These are phyloP conservation scores for Saturnia japonica DNA, from an alignment of 2,888 invertebrate genomes.

Conservation along the genomic window DNA sequence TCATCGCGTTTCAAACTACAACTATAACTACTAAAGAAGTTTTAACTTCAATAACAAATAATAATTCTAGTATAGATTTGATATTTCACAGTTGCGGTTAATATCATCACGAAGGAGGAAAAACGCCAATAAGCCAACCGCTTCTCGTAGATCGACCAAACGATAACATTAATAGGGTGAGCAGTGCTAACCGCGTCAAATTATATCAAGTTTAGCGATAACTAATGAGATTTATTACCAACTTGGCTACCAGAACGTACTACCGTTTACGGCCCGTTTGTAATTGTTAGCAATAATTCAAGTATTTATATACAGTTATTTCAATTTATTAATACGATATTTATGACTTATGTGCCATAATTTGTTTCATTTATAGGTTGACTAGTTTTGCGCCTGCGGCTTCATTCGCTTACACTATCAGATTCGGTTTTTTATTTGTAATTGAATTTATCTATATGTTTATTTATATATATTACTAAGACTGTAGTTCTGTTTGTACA, in stretches of 20 bases:
- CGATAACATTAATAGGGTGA: constrained; percentile 1
- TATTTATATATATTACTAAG: no score
- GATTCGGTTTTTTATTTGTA: no score
- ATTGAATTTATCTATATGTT: no score
- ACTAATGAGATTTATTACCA: constrained; percentile 4
- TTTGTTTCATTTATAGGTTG: background rate
- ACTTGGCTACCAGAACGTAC: constrained; percentile 2
- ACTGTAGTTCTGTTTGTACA: no score
- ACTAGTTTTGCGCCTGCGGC: background rate
- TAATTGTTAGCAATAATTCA: background rate
- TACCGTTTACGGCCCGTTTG: background rate
- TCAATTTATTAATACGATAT: background rate
- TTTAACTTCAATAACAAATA: no score
- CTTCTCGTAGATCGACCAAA: background rate
- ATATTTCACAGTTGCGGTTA: background rate
- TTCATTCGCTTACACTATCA: no score
- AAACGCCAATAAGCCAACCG: background rate
- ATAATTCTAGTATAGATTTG: background rate
- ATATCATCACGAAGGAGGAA: background rate
- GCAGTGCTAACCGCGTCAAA: constrained; percentile 6
- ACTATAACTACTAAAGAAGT: no score
- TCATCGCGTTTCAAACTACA: no score
- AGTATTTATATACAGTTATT: background rate
- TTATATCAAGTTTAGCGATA: constrained; percentile 5
- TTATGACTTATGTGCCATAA: background rate